These are phyloP conservation scores for Piprites chloris DNA, from an alignment of 2,113 vertebrate genomes.

Conservation along the genomic window DNA sequence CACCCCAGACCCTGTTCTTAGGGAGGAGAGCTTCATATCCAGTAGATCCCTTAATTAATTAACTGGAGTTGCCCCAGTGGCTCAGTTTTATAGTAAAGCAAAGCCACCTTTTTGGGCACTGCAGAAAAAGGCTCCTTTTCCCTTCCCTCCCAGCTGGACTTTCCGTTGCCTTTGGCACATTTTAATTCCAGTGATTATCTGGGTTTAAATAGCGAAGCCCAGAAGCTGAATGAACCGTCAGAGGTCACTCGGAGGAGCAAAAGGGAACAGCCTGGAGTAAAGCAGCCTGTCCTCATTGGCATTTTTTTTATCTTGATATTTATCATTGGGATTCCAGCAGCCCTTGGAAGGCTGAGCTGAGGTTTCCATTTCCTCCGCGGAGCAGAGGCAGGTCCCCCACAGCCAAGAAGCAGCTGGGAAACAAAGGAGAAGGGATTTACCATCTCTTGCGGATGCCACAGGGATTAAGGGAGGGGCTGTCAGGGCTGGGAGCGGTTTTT, in stretches of 20 bases:
- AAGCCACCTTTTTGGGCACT: not conserved
- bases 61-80: not conserved
- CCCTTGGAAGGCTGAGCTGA: not conserved
- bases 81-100: not conserved
- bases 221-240: not conserved
- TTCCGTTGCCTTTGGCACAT: conserved; percentile 19
- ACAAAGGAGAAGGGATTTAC: not conserved
- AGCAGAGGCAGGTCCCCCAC: not conserved
- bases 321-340: not conserved
- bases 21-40: not conserved
- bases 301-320: not conserved
- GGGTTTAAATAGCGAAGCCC: not conserved
- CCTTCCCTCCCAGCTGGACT: not conserved
- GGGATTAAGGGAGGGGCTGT: conserved; percentile 9
- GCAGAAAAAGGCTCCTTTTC: accelerated
- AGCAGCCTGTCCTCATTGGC: not conserved
- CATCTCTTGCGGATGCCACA: not conserved
- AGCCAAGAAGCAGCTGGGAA: accelerated
- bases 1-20: not conserved
- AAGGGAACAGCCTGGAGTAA: not conserved
- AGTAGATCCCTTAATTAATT: not conserved
- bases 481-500: not conserved
- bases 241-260: conserved; percentile 19
- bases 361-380: not conserved
- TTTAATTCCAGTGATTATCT: conserved; percentile 41